Evolutionary conservation across 2,113 vertebrate species (phyloP).

Genomic region (Ctenomys sociabilis): DNA sequence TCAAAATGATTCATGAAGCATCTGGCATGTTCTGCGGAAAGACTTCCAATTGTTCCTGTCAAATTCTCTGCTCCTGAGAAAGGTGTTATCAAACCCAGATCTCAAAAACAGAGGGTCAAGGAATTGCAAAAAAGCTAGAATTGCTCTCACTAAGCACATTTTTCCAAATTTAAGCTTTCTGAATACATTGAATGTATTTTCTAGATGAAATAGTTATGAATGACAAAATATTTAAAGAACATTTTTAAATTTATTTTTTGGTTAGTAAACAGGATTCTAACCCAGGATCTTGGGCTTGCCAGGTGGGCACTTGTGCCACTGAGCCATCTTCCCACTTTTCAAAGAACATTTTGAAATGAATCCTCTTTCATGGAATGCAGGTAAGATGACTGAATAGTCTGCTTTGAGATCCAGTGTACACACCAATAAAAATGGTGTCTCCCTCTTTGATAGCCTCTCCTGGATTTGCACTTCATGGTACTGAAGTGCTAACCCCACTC

Average conservation of each 20-base stretch:
- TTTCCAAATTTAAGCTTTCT: not conserved
- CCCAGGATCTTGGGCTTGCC: no score
- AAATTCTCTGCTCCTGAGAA: not conserved
- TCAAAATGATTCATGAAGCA: not conserved
- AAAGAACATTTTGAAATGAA: not conserved
- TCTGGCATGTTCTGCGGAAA: not conserved
- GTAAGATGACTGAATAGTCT: not conserved
- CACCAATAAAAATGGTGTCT: fast-evolving
- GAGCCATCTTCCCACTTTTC: no score
- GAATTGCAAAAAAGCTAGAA: not conserved
- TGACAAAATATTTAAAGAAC: not conserved
- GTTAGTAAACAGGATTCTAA: no score
- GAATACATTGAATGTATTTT: not conserved
- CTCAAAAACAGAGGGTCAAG: not conserved
- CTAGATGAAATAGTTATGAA: not conserved
- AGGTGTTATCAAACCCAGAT: not conserved
- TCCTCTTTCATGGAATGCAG: not conserved
- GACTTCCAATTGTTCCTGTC: not conserved
- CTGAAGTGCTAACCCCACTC: fast-evolving
- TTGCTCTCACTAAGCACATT: not conserved
- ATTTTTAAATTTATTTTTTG: no score
- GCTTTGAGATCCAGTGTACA: not conserved
- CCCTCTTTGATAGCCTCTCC: not conserved
- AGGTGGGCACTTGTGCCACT: no score
- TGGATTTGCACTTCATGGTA: fast-evolving